Evolutionary conservation across 2,797 vertebrate species (phyloP), one percentile per base, ranked within the genome.

Genomic region (Holocentrus rufus): DNA sequence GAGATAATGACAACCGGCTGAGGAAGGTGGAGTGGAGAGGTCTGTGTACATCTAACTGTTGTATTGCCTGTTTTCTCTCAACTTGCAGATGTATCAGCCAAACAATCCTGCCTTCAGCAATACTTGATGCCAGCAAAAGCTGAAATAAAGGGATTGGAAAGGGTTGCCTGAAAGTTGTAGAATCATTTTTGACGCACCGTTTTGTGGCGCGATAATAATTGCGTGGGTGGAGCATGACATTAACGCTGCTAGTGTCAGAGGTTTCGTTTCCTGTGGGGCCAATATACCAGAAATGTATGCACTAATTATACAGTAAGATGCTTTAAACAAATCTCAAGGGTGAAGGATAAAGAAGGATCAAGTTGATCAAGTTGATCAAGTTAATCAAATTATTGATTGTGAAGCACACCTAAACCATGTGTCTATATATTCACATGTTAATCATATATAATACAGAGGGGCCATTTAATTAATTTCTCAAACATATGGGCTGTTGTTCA

Each of bases 1-100:
- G 65, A 0, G 63, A 74, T 89, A 92, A 92, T 91, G 72, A 65
- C 10, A 78, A 7, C 84, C 91, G 88, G 89, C 85, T 90, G 88
- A 79, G 60, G n/a, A 70, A 57, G 57, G 62, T 79, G 69, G 53
- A 77, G 67, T 79, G 66, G 25, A 80, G 23, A 69, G 17, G 52
- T 66, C n/a, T 69, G 69, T 58, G 22, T 65, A 53, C 46, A 23
- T 65, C 10, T 5, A 13, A 47, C 56, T 71, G 66, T 27, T 67
- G 72, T 75, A 78, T 47, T 77, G 59, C 74, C 54, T 74, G 25
- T 52, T 25, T 70, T 60, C 67, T 62, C 34, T 67, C 47, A 70
- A 71, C 52, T 55, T 71, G 56, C 54, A 59, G 55, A 25, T 27
- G 14, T 42, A 65, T 46, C 57, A 34, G 44, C 30, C 67, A 23